Percentiles rank a stretch among this genome's conserved stretches.
phyloP scores from a whole-genome alignment of 2,113 vertebrate species.

The Scartelaos histophorus region DNA sequence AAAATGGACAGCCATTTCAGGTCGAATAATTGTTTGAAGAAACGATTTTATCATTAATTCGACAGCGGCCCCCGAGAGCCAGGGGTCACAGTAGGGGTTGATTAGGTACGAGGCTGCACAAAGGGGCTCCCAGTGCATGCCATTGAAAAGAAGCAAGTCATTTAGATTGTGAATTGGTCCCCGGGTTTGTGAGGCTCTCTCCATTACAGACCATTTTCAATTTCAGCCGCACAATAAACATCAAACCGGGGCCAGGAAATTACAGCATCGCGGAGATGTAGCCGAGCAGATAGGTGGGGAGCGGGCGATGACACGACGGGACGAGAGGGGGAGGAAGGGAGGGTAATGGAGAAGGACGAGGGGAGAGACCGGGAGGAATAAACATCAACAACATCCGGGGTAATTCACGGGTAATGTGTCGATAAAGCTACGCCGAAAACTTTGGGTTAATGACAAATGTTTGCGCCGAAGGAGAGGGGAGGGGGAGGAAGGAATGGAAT shows the following conservation, averaged over 20 bases:
- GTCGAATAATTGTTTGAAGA: constrained; percentile 99
- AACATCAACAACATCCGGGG: no score
- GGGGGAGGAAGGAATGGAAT: neutral
- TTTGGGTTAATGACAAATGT: no score
- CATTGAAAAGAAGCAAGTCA: constrained; percentile 99
- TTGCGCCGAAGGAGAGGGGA: no score
- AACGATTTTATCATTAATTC: constrained; percentile 99
- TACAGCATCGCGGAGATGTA: constrained; percentile 99
- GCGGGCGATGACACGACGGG: constrained; percentile 95
- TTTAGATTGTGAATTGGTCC: constrained; percentile 99
- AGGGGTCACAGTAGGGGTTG: constrained; percentile 99
- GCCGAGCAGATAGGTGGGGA: constrained; percentile 95
- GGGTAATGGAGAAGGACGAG: constrained; percentile 23
- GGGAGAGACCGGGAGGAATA: constrained; percentile 34
- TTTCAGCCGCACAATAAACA: constrained; percentile 99
- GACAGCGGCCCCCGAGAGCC: constrained; percentile 92
- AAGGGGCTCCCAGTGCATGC: constrained; percentile 98
- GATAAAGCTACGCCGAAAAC: no score
- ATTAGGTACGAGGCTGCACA: constrained; percentile 99
- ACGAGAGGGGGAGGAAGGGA: constrained; percentile 1
- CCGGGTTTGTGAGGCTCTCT: constrained; percentile 93
- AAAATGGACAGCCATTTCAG: constrained; percentile 97
- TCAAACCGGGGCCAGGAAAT: constrained; percentile 97
- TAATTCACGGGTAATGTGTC: no score
- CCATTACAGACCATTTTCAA: constrained; percentile 99